phyloP scores from a whole-genome alignment of 1,140 invertebrate species.

The Plectus sambesii region DNA sequence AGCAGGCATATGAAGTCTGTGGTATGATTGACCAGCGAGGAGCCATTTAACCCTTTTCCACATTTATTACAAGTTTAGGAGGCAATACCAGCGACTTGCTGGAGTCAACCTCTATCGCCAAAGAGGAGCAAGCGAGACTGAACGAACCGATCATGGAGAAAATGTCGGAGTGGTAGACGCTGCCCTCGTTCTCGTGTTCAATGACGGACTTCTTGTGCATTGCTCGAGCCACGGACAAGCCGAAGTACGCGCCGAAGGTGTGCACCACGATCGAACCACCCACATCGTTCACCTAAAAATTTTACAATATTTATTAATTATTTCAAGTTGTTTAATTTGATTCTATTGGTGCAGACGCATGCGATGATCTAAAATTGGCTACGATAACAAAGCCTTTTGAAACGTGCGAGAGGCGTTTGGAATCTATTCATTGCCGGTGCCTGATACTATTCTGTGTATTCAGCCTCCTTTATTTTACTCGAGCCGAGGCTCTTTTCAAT shows the following conservation, averaged over 20 bases:
- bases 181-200: constrained; percentile 42
- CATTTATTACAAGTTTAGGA: too few species aligned
- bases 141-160: constrained; percentile 51
- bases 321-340: background rate
- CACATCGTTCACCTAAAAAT: constrained; percentile 32
- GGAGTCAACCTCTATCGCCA: too few species aligned
- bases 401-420: too few species aligned
- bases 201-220: constrained; percentile 37
- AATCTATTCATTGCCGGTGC: too few species aligned
- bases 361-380: constrained; percentile 1
- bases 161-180: constrained; percentile 48
- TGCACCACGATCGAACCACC: constrained; percentile 35
- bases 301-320: background rate
- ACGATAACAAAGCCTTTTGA: background rate
- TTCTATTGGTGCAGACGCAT: background rate
- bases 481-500: too few species aligned
- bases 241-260: constrained; percentile 33
- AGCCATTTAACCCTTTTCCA: too few species aligned
- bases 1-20: too few species aligned
- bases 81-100: too few species aligned
- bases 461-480: too few species aligned
- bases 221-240: constrained; percentile 25
- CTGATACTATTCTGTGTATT: too few species aligned
- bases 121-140: too few species aligned
- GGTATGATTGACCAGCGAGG: too few species aligned